These are phyloP conservation scores for Aphyosemion australe DNA, from an alignment of 2,113 vertebrate species.

Conservation along the genomic window DNA sequence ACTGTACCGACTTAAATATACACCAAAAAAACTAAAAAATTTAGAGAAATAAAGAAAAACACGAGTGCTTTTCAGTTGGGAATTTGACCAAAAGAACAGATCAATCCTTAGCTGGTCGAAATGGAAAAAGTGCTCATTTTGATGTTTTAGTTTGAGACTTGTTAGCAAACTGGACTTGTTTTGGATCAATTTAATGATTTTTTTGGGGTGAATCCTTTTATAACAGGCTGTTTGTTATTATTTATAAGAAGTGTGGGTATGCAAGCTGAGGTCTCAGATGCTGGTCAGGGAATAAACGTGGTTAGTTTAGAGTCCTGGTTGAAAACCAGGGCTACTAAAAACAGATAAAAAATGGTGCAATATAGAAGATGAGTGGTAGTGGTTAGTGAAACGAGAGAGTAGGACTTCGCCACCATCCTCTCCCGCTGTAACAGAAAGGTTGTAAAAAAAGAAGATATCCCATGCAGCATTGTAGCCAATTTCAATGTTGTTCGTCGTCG, in stretches of 20 bases:
- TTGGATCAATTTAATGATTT: conserved; percentile 29
- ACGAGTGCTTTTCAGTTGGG: conserved; percentile 23
- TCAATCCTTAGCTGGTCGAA: conserved; percentile 15
- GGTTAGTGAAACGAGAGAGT: conserved; percentile 37
- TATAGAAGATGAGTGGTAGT: conserved; percentile 71
- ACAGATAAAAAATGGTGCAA: conserved; percentile 68
- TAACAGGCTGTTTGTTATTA: conserved; percentile 34
- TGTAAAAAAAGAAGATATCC: conserved; percentile 59
- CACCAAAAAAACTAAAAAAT: conserved; percentile 2
- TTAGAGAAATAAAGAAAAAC: background rate
- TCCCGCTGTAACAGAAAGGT: conserved; percentile 42
- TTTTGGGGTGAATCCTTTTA: conserved; percentile 31
- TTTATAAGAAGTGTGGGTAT: conserved; percentile 50
- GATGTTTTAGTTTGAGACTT: conserved; percentile 36
- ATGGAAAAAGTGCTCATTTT: conserved; percentile 27
- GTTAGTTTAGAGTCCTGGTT: conserved; percentile 59
- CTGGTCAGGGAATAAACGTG: conserved; percentile 66
- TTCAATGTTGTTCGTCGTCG: conserved; percentile 72
- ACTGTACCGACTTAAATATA: conserved; percentile 29
- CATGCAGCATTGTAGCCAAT: conserved; percentile 79
- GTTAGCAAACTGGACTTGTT: conserved; percentile 23
- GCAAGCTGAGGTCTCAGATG: conserved; percentile 53
- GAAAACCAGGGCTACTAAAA: conserved; percentile 44
- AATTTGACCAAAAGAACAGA: conserved; percentile 27
- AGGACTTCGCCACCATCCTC: conserved; percentile 25